A percentile compares a stretch with the other conserved stretches of the same genome.
phyloP scores from a whole-genome alignment of 2,113 vertebrate species.

The Elgaria multicarinata region DNA sequence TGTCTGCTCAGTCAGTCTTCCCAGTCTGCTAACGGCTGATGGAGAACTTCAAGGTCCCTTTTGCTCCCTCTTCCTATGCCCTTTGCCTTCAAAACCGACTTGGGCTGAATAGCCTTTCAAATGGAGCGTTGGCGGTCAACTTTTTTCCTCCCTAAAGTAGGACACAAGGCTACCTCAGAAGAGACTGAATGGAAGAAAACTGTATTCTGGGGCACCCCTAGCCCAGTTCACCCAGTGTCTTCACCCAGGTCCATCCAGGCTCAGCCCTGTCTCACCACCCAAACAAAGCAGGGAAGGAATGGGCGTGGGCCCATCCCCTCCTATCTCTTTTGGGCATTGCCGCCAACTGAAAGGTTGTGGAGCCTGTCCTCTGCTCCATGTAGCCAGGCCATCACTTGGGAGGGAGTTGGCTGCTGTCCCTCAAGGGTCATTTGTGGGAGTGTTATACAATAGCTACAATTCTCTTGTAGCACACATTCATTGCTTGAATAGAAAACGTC shows the following conservation, averaged over 20 bases:
- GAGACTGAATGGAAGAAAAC: neutral
- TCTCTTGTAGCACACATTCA: neutral
- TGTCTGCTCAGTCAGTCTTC: too few relatives aligned
- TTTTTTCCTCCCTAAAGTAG: neutral
- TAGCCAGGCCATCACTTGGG: neutral
- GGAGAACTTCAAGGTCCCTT: too few relatives aligned
- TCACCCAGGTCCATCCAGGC: neutral
- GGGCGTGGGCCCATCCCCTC: neutral
- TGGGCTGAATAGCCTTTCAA: too few relatives aligned
- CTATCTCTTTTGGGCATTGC: neutral
- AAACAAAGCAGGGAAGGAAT: neutral
- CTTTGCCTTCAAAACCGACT: too few relatives aligned
- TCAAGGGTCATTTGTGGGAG: neutral
- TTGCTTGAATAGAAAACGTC: neutral
- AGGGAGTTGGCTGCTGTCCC: neutral
- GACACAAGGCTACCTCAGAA: neutral
- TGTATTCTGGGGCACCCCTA: neutral
- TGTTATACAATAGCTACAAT: neutral
- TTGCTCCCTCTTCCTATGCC: too few relatives aligned
- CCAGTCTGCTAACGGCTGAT: too few relatives aligned
- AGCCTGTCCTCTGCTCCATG: neutral
- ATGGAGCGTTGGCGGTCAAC: too few relatives aligned
- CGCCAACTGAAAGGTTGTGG: neutral
- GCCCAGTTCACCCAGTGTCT: neutral
- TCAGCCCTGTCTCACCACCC: neutral